Percentiles rank a stretch among this genome's conserved stretches.
Conservation (phyloP, 2,797 vertebrate genomes). For the Coregonus suidteri region DNA sequence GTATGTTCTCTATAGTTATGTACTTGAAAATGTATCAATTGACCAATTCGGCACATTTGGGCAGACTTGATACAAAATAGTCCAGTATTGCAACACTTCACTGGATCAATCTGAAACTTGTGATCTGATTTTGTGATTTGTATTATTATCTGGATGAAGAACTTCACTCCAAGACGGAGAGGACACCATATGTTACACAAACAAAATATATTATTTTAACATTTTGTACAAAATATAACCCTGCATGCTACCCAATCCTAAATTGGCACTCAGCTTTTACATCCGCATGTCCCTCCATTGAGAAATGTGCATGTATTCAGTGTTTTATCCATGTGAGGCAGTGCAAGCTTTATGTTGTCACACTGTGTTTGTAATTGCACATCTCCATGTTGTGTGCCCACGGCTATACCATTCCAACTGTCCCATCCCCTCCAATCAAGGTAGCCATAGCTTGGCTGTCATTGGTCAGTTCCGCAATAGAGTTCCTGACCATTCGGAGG, state of each 20-base stretch:
- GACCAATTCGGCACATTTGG: no score
- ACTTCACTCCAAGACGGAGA: neutral
- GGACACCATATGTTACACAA: neutral
- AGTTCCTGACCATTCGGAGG: constrained; percentile 69
- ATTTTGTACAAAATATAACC: neutral
- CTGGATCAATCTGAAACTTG: no score
- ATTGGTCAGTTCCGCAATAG: constrained; percentile 61
- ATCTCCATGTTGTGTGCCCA: constrained; percentile 44
- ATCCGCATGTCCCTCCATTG: neutral
- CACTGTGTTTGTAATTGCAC: constrained; percentile 51
- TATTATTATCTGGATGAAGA: no score
- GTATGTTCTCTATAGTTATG: no score
- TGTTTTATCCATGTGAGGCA: constrained; percentile 31
- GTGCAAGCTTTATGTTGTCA: constrained; percentile 52
- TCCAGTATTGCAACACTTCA: no score
- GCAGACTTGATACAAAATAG: no score
- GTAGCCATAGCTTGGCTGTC: constrained; percentile 55
- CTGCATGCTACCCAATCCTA: neutral
- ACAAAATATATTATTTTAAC: neutral
- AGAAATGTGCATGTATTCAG: constrained; percentile 30
- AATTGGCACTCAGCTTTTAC: neutral
- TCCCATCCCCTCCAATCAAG: constrained; percentile 50
- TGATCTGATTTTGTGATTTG: no score
- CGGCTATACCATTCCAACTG: constrained; percentile 38
- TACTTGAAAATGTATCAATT: no score